Evolutionary conservation across 2,888 invertebrate genomes (phyloP).

Genomic region (Polyommatus icarus): DNA sequence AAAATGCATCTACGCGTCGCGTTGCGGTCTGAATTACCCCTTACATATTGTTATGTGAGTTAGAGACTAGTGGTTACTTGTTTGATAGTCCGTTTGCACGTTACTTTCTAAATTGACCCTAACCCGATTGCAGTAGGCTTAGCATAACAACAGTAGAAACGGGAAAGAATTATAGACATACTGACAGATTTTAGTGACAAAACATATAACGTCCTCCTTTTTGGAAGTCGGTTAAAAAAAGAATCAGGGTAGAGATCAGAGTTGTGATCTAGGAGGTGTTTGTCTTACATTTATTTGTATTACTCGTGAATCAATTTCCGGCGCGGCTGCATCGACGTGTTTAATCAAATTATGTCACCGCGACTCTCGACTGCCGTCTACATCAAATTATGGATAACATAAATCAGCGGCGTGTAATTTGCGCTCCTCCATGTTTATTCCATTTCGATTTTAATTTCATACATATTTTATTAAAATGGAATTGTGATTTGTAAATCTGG

Average conservation of each 20-base stretch:
- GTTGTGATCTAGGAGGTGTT: not conserved
- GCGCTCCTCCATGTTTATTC: not conserved
- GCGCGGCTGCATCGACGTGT: constrained; percentile 31
- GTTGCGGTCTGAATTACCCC: too few species aligned
- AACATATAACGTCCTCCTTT: too few species aligned
- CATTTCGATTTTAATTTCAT: not conserved
- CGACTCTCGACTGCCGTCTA: constrained; percentile 28
- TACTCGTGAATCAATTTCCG: constrained; percentile 23
- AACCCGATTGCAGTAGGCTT: too few species aligned
- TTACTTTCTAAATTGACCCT: too few species aligned
- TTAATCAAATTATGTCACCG: constrained; percentile 36
- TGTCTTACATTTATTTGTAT: not conserved
- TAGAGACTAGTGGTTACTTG: too few species aligned
- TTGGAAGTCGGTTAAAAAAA: too few species aligned
- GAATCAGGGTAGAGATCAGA: not conserved
- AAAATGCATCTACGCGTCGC: too few species aligned
- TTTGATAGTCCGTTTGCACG: too few species aligned
- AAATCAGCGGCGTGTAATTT: constrained; percentile 20
- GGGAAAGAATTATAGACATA: too few species aligned
- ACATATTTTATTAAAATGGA: not conserved
- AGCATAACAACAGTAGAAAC: too few species aligned
- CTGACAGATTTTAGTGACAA: too few species aligned
- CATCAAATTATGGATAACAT: constrained; percentile 34
- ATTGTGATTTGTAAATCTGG: not conserved
- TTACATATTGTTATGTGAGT: too few species aligned